Evolutionary conservation across 2,888 invertebrate species (phyloP).

Genomic region (Neoitamus cyanurus): DNA sequence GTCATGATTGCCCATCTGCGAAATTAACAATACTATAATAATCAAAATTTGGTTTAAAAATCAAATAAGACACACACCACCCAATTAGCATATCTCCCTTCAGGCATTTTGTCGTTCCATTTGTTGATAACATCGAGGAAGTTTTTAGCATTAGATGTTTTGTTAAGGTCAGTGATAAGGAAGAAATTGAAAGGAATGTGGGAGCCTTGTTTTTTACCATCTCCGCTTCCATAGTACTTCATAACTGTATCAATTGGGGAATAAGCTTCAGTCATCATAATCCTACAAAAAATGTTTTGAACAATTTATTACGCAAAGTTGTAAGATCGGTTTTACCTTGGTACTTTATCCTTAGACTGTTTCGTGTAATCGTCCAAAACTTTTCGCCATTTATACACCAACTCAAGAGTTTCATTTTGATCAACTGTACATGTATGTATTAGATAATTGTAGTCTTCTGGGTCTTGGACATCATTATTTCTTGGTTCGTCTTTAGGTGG

Average conservation of each 20-base stretch:
- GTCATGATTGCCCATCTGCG: slow-evolving; percentile 78
- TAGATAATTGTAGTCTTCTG: slow-evolving; percentile 70
- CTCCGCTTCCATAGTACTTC: slow-evolving; percentile 71
- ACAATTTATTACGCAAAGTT: neutral
- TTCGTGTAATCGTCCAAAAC: slow-evolving; percentile 67
- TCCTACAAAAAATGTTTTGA: neutral
- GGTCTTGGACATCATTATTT: slow-evolving; percentile 66
- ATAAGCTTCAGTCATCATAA: slow-evolving; percentile 71
- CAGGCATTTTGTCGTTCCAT: slow-evolving; percentile 72
- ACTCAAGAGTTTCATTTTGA: slow-evolving; percentile 70
- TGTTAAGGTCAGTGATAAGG: slow-evolving; percentile 69
- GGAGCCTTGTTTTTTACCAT: slow-evolving; percentile 65
- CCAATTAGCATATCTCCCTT: slow-evolving; percentile 72
- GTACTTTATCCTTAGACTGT: neutral
- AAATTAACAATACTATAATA: neutral
- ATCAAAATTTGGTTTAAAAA: neutral
- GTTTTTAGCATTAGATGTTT: slow-evolving; percentile 68
- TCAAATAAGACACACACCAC: slow-evolving; percentile 69
- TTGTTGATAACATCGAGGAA: slow-evolving; percentile 68
- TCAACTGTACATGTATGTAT: slow-evolving; percentile 72
- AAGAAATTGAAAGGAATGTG: slow-evolving; percentile 77
- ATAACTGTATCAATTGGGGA: slow-evolving; percentile 68
- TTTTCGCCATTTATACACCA: slow-evolving; percentile 71
- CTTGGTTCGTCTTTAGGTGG: slow-evolving; percentile 68
- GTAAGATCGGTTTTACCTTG: neutral